Percentiles rank a stretch among this genome's conserved stretches.
phyloP scores from a whole-genome alignment of 1,140 invertebrate species.

The Rhopalosiphum padi region DNA sequence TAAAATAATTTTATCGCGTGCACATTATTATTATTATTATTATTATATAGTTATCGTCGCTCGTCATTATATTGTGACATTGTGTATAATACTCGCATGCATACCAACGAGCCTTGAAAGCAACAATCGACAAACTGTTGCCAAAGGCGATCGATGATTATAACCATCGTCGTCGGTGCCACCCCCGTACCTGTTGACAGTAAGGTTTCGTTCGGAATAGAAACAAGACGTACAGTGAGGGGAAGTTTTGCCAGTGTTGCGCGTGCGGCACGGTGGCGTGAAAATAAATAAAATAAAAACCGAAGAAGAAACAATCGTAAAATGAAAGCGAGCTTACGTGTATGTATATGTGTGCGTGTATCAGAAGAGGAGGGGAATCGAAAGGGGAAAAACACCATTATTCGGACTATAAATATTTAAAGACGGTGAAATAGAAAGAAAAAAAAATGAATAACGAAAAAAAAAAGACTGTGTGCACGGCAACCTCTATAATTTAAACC shows the following conservation, averaged over 20 bases:
- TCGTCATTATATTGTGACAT: not conserved
- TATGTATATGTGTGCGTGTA: not conserved
- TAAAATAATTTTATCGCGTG: not conserved
- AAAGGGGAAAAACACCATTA: not conserved
- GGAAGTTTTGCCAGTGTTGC: not conserved
- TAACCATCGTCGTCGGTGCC: not conserved
- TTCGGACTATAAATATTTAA: slow-evolving; percentile 42
- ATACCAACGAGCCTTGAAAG: not conserved
- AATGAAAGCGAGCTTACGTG: not conserved
- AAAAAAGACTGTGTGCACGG: not conserved
- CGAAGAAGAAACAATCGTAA: slow-evolving; percentile 14
- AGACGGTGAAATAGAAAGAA: not conserved
- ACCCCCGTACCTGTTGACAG: slow-evolving; percentile 43
- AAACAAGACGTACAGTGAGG: too few relatives aligned
- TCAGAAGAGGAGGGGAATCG: not conserved
- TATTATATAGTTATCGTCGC: not conserved
- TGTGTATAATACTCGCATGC: not conserved
- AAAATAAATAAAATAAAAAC: slow-evolving; percentile 26
- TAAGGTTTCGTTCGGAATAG: not conserved
- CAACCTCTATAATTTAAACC: slow-evolving; percentile 18
- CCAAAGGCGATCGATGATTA: slow-evolving; percentile 43
- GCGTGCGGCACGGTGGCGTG: not conserved
- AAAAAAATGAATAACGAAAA: not conserved
- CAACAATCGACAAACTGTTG: slow-evolving; percentile 58
- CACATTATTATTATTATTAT: not conserved